A percentile compares a stretch with the other conserved stretches of the same genome.
These are phyloP conservation scores for Gymnogyps californianus DNA, from an alignment of 2,113 vertebrate species.

Conservation along the genomic window DNA sequence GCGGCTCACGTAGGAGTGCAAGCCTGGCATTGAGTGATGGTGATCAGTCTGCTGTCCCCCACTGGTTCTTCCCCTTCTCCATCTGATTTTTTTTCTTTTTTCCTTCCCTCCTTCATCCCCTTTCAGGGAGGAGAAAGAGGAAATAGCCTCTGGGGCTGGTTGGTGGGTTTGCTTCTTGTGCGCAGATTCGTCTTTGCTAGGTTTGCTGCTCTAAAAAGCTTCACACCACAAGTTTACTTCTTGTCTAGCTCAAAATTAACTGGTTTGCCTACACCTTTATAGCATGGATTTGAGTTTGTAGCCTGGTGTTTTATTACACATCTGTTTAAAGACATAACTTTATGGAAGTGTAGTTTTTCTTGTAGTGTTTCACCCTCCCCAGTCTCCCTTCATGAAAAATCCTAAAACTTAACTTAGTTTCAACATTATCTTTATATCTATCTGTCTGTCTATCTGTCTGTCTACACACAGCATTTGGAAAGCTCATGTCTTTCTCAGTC, in stretches of 20 bases:
- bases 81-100: background rate
- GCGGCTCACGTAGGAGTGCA: background rate
- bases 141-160: background rate
- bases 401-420: background rate
- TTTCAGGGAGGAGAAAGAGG: background rate
- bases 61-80: background rate
- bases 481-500: background rate
- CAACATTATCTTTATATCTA: background rate
- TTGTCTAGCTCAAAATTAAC: background rate
- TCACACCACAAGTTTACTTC: background rate
- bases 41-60: background rate
- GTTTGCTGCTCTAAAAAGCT: background rate
- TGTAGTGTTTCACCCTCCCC: background rate
- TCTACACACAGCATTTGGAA: background rate
- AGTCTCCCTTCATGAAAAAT: background rate
- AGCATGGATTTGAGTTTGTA: background rate
- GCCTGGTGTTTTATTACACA: background rate
- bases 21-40: background rate
- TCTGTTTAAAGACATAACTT: background rate
- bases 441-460: too few species aligned
- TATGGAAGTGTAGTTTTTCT: background rate
- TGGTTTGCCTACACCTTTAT: background rate
- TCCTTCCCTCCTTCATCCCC: background rate
- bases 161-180: background rate
- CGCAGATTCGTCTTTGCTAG: background rate